Evolutionary conservation across 1,140 invertebrate species (phyloP).

Genomic region (Scaptomyza pallida): DNA sequence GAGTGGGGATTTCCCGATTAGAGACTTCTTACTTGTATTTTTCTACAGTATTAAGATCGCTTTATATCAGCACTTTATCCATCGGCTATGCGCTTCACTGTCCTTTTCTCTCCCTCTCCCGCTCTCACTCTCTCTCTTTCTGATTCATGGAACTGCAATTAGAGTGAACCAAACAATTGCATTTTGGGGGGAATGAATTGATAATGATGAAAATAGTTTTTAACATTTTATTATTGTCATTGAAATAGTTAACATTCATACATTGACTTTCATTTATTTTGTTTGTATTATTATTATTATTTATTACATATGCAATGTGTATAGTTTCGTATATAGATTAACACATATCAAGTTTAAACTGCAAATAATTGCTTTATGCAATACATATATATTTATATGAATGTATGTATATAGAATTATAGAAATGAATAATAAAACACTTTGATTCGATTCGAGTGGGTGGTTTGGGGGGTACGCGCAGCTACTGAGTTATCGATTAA

Average conservation of each 20-base stretch:
- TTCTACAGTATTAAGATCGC: no score
- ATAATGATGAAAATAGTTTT: conserved; percentile 41
- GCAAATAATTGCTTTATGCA: conserved; percentile 8
- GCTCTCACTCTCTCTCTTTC: no score
- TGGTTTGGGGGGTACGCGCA: not conserved
- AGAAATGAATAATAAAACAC: not conserved
- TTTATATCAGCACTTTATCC: no score
- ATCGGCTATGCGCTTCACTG: no score
- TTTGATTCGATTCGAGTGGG: conserved; percentile 2
- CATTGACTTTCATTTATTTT: conserved; percentile 52
- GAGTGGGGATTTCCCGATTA: no score
- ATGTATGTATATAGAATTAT: conserved; percentile 9
- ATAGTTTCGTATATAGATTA: conserved; percentile 33
- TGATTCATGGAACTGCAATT: no score
- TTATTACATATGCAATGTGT: conserved; percentile 70
- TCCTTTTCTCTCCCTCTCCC: no score
- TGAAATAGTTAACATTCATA: conserved; percentile 81
- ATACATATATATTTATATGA: conserved; percentile 4
- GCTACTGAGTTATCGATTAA: conserved; percentile 19
- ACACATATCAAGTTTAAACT: conserved; percentile 31
- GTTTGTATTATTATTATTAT: conserved; percentile 30
- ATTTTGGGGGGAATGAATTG: not conserved
- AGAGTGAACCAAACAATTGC: no score
- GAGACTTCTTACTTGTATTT: no score
- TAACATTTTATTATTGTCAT: conserved; percentile 81